Conservation (phyloP, 2,797 vertebrate genomes). For the Anomalospiza imberbis region DNA sequence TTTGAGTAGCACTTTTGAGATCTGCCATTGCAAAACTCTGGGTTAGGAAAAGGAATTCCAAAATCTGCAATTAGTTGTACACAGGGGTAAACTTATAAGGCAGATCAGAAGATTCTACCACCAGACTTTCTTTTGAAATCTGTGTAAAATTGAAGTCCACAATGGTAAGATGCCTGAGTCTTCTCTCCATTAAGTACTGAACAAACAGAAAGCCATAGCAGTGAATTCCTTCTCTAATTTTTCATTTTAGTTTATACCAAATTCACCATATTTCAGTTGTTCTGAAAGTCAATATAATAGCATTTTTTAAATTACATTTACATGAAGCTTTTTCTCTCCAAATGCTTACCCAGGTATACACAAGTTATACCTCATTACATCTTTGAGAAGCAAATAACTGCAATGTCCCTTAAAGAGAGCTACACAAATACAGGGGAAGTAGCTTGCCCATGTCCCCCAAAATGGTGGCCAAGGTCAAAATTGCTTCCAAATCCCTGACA, state of each 20-base stretch:
- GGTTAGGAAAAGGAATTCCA: neutral
- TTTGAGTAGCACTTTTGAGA: neutral
- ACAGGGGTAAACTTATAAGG: neutral
- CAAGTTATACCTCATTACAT: neutral
- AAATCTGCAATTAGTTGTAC: neutral
- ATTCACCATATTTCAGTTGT: neutral
- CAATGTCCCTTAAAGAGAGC: neutral
- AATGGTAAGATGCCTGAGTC: neutral
- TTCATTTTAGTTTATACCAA: neutral
- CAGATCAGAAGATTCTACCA: neutral
- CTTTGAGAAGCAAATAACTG: neutral
- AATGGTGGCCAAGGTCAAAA: neutral
- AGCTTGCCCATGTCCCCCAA: neutral
- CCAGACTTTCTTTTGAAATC: neutral
- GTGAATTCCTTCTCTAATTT: neutral
- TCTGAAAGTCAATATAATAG: neutral
- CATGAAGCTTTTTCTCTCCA: neutral
- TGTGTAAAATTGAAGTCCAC: neutral
- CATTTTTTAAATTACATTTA: neutral
- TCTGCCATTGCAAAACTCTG: neutral
- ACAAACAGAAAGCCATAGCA: neutral
- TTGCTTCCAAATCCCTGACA: neutral
- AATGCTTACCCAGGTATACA: neutral
- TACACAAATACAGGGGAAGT: neutral
- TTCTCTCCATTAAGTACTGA: neutral